A percentile compares a stretch with the other conserved stretches of the same genome.
Conservation (phyloP, 1,140 invertebrate species). For the Caenorhabditis tropicalis region DNA sequence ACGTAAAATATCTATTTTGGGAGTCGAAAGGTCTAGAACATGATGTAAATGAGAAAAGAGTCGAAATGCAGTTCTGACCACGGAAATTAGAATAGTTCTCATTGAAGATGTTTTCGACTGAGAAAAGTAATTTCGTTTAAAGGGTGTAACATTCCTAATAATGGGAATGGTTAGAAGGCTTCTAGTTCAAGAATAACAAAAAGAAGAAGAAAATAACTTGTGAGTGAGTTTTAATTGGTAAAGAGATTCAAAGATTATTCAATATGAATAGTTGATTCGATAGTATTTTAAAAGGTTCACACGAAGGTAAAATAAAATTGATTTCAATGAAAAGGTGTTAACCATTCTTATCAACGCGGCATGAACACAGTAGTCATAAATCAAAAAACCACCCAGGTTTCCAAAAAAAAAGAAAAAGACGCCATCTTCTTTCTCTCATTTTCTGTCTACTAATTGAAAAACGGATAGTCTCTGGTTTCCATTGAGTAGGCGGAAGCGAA, state of each 20-base stretch:
- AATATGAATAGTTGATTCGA: too few species aligned
- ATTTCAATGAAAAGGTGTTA: not conserved
- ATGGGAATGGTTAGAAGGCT: too few species aligned
- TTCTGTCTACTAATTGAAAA: not conserved
- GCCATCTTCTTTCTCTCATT: not conserved
- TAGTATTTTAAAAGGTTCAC: too few species aligned
- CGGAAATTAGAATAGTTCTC: not conserved
- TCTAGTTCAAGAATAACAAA: too few species aligned
- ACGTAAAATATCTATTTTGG: not conserved
- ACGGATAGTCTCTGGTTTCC: not conserved
- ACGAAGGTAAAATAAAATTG: not conserved
- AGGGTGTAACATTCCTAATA: not conserved
- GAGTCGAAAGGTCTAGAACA: not conserved
- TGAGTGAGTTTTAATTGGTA: too few species aligned
- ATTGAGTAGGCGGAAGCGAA: constrained; percentile 11
- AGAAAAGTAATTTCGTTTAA: not conserved
- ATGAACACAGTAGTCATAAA: not conserved
- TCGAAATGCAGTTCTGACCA: not conserved
- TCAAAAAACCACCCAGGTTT: not conserved
- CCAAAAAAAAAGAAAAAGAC: not conserved
- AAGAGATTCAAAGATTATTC: too few species aligned
- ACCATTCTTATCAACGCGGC: not conserved
- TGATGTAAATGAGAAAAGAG: not conserved
- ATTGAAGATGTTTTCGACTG: not conserved
- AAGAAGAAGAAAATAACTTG: too few species aligned